Base-by-base conservation (phyloP, 1,140 invertebrate species). In the Drosophila ogumai region DNA sequence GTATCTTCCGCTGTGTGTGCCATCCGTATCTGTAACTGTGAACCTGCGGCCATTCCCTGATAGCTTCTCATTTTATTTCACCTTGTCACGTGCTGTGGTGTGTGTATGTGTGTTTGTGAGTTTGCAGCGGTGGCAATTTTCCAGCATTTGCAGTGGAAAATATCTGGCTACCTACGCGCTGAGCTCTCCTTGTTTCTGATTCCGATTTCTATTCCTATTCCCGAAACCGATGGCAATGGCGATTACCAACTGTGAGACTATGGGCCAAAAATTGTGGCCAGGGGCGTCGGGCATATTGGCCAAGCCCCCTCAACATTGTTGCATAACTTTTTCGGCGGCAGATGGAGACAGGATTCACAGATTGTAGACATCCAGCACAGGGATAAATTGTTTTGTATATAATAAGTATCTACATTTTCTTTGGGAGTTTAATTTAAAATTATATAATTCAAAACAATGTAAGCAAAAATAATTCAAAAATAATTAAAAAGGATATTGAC, bases 21-120 rank as follows among this genome's bases (percentile, higher is more conserved):
- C 47, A 72, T 72, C 36, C 31, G 74, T 68, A 68, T 60, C 73
- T 72, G 64, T 63, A 61, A 61, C 79, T 73, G 57, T 66, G 60
- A 68, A 52, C 60, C 58, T 63, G 69, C 34, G 41, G 60, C 58
- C 61, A 64, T 84, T 47, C 65, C 59, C 78, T 86, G 82, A 87
- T 88, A 88, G 80, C 76, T 88, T 88, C 84, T 88, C 80, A 87
- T 88, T 87, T 87, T 80, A 88, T 87, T 87, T 82, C 84, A 88
- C 84, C 82, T 80, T 88, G 82, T 87, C 82, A 87, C 82, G 84
- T 87, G 82, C 84, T 88, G 73, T 40, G 49, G 73, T 40, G 49
- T 43, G 38, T 57, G 36, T 65, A n/a, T 28, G 12, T 34, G 47
- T 32, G 31, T 44, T 6, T 57, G 41, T 41, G 61, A 25, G 82